phyloP scores from a whole-genome alignment of 2,797 vertebrate species.

The Holocentrus rufus region DNA sequence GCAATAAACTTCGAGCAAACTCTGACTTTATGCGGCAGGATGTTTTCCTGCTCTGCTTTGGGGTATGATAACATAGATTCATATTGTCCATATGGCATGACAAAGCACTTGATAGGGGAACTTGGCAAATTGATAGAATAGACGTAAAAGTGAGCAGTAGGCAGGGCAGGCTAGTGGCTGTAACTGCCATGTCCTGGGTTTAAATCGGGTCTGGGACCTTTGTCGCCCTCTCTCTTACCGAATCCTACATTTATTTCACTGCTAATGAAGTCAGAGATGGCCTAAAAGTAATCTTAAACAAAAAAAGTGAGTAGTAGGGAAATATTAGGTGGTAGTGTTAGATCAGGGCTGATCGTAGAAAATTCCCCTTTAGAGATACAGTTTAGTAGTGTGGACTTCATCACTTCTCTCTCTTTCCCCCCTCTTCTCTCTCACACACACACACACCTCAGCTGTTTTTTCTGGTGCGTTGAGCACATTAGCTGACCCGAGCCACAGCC shows the following conservation, averaged over 20 bases:
- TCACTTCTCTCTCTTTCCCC: slow-evolving; percentile 1
- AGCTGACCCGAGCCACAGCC: slow-evolving; percentile 39
- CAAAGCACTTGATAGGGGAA: slow-evolving; percentile 12
- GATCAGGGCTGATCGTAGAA: slow-evolving; percentile 29
- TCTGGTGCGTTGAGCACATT: slow-evolving; percentile 55
- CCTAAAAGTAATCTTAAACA: too few relatives aligned
- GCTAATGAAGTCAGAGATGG: too few relatives aligned
- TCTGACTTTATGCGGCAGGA: not conserved
- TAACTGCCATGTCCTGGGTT: too few relatives aligned
- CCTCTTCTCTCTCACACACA: not conserved
- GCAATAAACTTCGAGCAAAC: too few relatives aligned
- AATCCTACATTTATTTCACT: too few relatives aligned
- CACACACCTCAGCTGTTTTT: slow-evolving; percentile 62
- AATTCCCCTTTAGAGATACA: slow-evolving; percentile 34
- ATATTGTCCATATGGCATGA: slow-evolving; percentile 19
- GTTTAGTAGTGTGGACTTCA: slow-evolving; percentile 42
- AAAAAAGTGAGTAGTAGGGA: too few relatives aligned
- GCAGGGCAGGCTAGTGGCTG: not conserved
- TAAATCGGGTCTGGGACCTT: too few relatives aligned
- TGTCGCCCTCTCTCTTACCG: too few relatives aligned
- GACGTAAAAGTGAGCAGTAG: slow-evolving; percentile 16
- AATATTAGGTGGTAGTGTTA: not conserved
- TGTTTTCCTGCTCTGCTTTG: slow-evolving; percentile 15
- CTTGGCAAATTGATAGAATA: slow-evolving; percentile 25
- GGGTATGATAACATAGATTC: slow-evolving; percentile 6